Base-by-base conservation (phyloP, 2,113 vertebrate species). In the Chaetops frenatus region DNA sequence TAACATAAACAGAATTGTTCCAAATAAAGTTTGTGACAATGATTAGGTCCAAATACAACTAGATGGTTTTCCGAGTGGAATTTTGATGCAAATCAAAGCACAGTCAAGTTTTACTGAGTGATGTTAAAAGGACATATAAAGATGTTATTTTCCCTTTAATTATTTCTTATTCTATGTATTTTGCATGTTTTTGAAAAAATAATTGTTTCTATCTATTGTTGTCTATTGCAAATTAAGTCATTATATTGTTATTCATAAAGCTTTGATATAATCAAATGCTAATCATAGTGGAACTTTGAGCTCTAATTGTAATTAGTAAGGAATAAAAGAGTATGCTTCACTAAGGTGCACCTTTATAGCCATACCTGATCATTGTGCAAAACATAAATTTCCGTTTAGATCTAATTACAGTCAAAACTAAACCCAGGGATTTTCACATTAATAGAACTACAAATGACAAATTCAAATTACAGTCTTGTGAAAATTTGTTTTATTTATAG, bases 211-310 rank as follows among this genome's bases (percentile, higher is more conserved):
- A 66, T 74, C 28, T 78, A 36, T 56, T 33, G 11, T 61, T 70
- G 92, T 38, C 15, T 66, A 31, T 80, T n/a, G 67, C 8, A 45
- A 73, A 71, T 90, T 81, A 92, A 74, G 16, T 29, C 8, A 69
- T 91, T 90, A 80, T 70, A 92, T 94, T 90, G 29, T 64, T 96
- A 94, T 78, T 95, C 91, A 88, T 29, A 69, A 61, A 94, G 51
- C 44, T n/a, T 12, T 53, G 44, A 8, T 9, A 45, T 86, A 91
- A 91, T 94, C 86, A 96, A 90, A 86, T 3, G 2, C 27, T 84
- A 90, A 92, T 90, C 91, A 93, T 13, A 60, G 38, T n/a, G 23
- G 36, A 89, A 88, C 69, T 94, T 91, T 47, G 10, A 94, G 60
- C 15, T 81, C 29, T 93, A 92, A 92, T 88, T 91, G 56, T 23